Percentiles rank a stretch among this genome's conserved stretches.
These are phyloP conservation scores for Drosophila parvula DNA, from an alignment of 1,140 invertebrate genomes.

Conservation along the genomic window DNA sequence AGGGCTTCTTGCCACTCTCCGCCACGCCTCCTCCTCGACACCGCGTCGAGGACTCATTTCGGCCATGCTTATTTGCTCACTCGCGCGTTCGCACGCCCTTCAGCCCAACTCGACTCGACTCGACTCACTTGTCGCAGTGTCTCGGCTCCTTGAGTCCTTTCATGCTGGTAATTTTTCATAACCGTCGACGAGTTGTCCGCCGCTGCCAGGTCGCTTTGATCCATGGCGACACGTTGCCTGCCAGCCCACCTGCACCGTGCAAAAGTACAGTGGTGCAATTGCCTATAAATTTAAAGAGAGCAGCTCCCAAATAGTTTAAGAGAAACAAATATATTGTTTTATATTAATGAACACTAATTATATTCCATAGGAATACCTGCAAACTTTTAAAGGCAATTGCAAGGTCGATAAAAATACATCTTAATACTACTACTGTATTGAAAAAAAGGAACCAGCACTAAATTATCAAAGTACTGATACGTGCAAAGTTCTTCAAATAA, in stretches of 20 bases:
- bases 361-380: no score
- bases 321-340: background rate
- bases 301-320: background rate
- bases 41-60: constrained; percentile 53
- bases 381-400: no score
- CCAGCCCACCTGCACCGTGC: constrained; percentile 54
- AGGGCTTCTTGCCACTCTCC: constrained; percentile 7
- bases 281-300: no score
- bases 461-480: background rate
- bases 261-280: background rate
- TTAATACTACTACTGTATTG: background rate
- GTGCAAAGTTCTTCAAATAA: background rate
- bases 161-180: constrained; percentile 76
- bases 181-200: constrained; percentile 59
- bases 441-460: background rate
- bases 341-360: background rate
- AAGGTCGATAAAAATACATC: background rate
- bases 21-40: constrained; percentile 7
- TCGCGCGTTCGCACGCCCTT: constrained; percentile 45
- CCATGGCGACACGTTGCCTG: constrained; percentile 68
- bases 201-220: constrained; percentile 58
- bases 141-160: constrained; percentile 50
- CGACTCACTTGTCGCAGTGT: constrained; percentile 48
- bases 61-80: constrained; percentile 54
- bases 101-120: constrained; percentile 25